phyloP scores from a whole-genome alignment of 2,113 vertebrate species.

The Leucopsar rothschildi region DNA sequence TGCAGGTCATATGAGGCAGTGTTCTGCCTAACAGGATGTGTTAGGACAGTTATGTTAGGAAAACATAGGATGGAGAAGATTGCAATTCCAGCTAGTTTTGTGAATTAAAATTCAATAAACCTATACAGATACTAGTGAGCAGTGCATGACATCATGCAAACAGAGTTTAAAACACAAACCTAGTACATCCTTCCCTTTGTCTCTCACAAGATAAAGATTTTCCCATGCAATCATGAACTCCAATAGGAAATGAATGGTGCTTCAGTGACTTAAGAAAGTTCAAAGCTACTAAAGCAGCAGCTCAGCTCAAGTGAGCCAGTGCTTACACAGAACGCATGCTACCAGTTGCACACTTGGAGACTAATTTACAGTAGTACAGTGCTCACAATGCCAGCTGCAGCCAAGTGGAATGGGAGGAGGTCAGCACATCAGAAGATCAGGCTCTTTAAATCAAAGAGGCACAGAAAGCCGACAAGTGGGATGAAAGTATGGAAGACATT shows the following conservation, averaged over 20 bases:
- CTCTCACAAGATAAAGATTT: neutral
- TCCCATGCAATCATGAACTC: neutral
- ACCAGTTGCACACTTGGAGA: neutral
- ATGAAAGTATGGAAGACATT: neutral
- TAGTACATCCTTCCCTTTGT: neutral
- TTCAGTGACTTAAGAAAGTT: neutral
- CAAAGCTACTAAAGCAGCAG: neutral
- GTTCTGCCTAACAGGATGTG: neutral
- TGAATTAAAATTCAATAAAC: neutral
- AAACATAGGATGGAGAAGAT: neutral
- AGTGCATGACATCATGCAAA: neutral
- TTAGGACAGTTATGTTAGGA: neutral
- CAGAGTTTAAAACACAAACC: neutral
- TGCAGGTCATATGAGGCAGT: neutral
- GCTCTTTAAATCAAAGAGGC: slow-evolving; percentile 9
- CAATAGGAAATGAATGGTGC: neutral
- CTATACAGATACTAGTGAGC: neutral
- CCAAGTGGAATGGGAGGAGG: neutral
- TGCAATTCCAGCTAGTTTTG: neutral
- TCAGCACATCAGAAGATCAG: neutral
- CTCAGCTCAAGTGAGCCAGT: neutral
- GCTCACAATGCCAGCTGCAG: neutral
- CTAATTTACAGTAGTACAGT: neutral
- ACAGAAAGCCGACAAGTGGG: neutral
- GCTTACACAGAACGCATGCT: neutral